A percentile compares a stretch with the other conserved stretches of the same genome.
Conservation (phyloP, 2,797 vertebrate species). For the Taeniopygia guttata region DNA sequence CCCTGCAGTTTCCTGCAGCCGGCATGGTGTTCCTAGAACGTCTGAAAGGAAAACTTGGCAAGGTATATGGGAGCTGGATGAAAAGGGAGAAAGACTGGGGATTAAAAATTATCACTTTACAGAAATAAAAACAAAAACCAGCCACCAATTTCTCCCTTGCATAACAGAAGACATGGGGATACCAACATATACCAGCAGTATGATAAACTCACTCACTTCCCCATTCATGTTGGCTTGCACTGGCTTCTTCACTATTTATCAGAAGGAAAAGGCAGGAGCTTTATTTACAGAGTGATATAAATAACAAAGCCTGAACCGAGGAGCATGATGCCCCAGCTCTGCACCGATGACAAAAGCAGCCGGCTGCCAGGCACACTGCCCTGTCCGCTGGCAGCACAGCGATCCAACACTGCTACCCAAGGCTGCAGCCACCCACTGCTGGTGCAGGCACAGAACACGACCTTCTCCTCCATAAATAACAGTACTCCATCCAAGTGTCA, state of each 20-base stretch:
- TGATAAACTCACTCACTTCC: background rate
- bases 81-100: background rate
- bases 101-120: slow-evolving; percentile 13
- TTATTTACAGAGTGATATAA: slow-evolving; percentile 55
- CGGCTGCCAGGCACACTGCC: background rate
- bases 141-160: background rate
- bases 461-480: slow-evolving; percentile 49
- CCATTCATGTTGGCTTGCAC: background rate
- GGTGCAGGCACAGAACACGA: background rate
- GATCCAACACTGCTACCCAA: background rate
- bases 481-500: slow-evolving; percentile 10
- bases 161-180: background rate
- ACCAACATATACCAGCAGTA: background rate
- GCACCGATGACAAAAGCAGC: slow-evolving; percentile 7
- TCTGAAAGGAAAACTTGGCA: slow-evolving; percentile 27
- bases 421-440: slow-evolving; percentile 1
- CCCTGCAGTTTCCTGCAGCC: background rate
- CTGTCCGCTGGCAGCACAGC: background rate
- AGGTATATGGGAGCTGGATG: background rate
- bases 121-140: slow-evolving; percentile 26
- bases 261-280: slow-evolving; percentile 26
- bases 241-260: slow-evolving; percentile 19
- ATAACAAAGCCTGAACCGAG: slow-evolving; percentile 1
- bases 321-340: background rate
- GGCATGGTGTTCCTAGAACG: background rate